phyloP scores from a whole-genome alignment of 2,113 vertebrate species.

The Psittacara wagleri region DNA sequence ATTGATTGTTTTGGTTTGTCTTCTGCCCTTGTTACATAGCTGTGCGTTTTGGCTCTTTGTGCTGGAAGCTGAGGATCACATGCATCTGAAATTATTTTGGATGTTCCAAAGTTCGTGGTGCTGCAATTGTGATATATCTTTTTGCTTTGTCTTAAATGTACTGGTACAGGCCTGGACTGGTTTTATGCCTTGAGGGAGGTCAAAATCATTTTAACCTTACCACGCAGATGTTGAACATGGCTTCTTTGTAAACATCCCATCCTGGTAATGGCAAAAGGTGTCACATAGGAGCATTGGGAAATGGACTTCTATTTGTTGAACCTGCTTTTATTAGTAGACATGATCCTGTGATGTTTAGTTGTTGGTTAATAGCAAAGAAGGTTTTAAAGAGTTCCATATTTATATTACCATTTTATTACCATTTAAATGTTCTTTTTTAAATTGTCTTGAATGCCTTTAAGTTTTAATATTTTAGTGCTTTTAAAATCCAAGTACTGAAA shows the following conservation, averaged over 20 bases:
- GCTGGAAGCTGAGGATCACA: conserved; percentile 24
- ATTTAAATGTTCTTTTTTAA: neutral
- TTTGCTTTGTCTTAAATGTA: neutral
- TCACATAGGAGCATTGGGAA: neutral
- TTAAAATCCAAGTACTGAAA: neutral
- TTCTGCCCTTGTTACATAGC: conserved; percentile 14
- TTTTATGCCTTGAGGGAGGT: neutral
- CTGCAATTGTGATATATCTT: neutral
- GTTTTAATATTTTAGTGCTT: neutral
- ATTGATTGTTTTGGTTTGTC: neutral
- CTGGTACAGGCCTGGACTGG: neutral
- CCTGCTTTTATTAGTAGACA: neutral
- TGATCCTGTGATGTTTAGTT: neutral
- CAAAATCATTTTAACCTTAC: neutral
- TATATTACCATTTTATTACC: neutral
- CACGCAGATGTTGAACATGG: neutral
- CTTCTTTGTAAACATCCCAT: neutral
- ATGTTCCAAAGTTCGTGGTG: conserved; percentile 8
- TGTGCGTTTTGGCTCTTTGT: neutral
- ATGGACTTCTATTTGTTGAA: neutral
- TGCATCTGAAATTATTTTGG: neutral
- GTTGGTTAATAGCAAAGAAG: neutral
- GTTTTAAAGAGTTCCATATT: neutral
- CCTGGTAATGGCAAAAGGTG: neutral
- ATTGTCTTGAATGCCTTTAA: neutral